phyloP scores from a whole-genome alignment of 2,888 invertebrate species.

The Acrocyrtus sp. region DNA sequence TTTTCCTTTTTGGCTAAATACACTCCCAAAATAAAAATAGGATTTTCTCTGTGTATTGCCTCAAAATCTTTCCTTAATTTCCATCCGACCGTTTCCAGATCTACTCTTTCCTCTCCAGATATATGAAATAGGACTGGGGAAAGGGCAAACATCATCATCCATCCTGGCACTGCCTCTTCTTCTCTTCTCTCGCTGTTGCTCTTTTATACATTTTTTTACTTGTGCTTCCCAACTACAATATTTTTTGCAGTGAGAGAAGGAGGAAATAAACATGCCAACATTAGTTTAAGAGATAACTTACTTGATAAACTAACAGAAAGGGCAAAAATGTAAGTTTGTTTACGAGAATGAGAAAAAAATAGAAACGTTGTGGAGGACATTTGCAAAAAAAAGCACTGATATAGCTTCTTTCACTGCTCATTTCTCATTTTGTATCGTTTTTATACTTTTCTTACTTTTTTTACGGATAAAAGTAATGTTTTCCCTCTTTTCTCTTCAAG shows the following conservation, averaged over 20 bases:
- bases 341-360: background rate
- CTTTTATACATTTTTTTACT: background rate
- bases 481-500: constrained; percentile 7
- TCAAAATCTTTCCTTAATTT: background rate
- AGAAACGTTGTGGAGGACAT: constrained; percentile 18
- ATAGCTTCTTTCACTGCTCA: constrained; percentile 37
- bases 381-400: constrained; percentile 33
- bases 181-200: background rate
- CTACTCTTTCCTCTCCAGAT: background rate
- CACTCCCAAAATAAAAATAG: no score
- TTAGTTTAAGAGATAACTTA: constrained; percentile 36
- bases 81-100: background rate
- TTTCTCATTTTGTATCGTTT: constrained; percentile 38
- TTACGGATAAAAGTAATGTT: background rate
- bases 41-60: no score
- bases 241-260: no score
- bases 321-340: constrained; percentile 11
- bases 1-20: no score
- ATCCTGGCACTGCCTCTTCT: no score
- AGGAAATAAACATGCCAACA: constrained; percentile 39
- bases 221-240: background rate
- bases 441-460: background rate
- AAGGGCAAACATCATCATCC: background rate
- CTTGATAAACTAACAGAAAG: background rate
- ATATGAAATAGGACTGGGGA: background rate